Conservation (phyloP, 1,140 invertebrate species). For the Cotesia typhae region DNA sequence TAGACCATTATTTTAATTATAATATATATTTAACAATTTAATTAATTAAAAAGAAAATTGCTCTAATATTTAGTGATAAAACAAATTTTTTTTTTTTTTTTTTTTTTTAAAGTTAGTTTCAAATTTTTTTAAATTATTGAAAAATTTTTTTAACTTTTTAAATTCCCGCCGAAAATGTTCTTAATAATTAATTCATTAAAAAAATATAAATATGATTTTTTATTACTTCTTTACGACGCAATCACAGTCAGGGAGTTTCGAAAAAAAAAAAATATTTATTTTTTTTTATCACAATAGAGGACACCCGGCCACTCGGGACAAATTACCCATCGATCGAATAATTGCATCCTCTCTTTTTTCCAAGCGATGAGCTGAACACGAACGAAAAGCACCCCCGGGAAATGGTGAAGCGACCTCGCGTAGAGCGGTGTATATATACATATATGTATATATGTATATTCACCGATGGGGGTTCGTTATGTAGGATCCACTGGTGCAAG, state of each 20-base stretch:
- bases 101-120: too few relatives aligned
- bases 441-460: slow-evolving; percentile 15
- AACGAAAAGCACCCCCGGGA: slow-evolving; percentile 31
- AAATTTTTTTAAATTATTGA: too few relatives aligned
- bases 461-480: slow-evolving; percentile 14
- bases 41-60: too few relatives aligned
- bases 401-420: slow-evolving; percentile 19
- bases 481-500: background rate
- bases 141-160: too few relatives aligned
- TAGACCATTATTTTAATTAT: too few relatives aligned
- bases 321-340: slow-evolving; percentile 37
- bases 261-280: slow-evolving; percentile 21
- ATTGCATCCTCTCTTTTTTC: slow-evolving; percentile 29
- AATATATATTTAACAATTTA: too few relatives aligned
- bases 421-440: background rate
- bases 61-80: too few relatives aligned
- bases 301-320: slow-evolving; percentile 16
- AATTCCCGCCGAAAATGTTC: too few relatives aligned
- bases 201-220: background rate
- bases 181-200: background rate
- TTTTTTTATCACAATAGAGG: slow-evolving; percentile 12
- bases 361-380: slow-evolving; percentile 4
- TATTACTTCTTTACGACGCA: background rate
- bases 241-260: background rate
- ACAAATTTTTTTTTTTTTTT: too few relatives aligned